Conservation (phyloP, 2,113 vertebrate genomes). For the Xenopus laevis region DNA sequence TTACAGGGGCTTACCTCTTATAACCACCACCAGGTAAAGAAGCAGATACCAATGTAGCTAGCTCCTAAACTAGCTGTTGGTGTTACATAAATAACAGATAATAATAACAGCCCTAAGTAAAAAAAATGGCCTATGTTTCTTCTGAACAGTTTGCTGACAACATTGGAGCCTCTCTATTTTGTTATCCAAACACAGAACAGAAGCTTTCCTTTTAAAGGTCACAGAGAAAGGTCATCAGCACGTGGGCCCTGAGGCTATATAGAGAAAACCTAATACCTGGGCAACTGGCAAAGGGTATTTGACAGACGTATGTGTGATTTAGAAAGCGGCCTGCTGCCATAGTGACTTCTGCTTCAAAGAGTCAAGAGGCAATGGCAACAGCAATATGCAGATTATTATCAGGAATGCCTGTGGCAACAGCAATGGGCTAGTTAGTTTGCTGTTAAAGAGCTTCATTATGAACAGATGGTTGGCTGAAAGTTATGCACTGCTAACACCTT, state of each 20-base stretch:
- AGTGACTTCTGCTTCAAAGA: constrained; percentile 53
- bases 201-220: constrained; percentile 58
- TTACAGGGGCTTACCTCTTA: no score
- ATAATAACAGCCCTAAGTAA: no score
- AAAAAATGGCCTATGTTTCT: no score
- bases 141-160: neutral
- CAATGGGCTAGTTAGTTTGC: constrained; percentile 56
- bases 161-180: neutral
- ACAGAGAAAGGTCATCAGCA: constrained; percentile 55
- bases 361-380: constrained; percentile 45
- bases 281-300: constrained; percentile 64
- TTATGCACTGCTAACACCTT: constrained; percentile 55
- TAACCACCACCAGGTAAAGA: no score
- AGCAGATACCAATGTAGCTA: no score
- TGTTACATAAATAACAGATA: no score
- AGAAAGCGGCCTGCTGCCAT: constrained; percentile 47
- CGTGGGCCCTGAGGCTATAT: constrained; percentile 48
- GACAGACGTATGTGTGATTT: constrained; percentile 50
- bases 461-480: constrained; percentile 66
- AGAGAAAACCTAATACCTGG: constrained; percentile 70
- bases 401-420: constrained; percentile 55
- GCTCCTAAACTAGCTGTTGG: no score
- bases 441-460: constrained; percentile 59
- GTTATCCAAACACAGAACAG: constrained; percentile 48
- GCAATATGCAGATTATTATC: constrained; percentile 55